Base-by-base conservation (phyloP, 2,113 vertebrate species). In the Bambusicola thoracicus region DNA sequence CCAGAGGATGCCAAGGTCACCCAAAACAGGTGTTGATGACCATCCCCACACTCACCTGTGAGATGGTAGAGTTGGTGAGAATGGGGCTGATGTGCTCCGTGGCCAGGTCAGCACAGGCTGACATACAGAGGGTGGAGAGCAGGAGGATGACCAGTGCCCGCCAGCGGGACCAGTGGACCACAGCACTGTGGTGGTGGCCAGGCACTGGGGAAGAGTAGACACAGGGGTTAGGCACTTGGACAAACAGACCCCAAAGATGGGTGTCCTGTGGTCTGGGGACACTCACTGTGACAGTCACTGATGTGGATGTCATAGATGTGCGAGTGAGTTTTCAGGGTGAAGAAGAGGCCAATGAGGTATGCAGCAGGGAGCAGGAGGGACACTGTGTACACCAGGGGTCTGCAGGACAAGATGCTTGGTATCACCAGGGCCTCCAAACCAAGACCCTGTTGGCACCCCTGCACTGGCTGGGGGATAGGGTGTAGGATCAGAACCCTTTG, bases 81-180 rank as follows among this genome's bases (percentile, higher is more conserved):
- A 99, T 98, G 62, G 99, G 98, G 89, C 97, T 96, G 66, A 99
- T 98, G 97, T 99, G 98, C 85, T 98, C 97, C 0, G 98, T 99
- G 96, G 98, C 98, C 81, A 99, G 98, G 91, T 99, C 98, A 0
- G 98, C 98, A 2, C 99, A 99, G 85, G 98, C 98, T 0, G 98
- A 98, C 98, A 99, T 99, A 91, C 99, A 96, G 13, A 98, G 80
- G 0, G 98, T 99, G 92, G 98, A 98, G 8, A 98, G 92, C 38
- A 99, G 97, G 17, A 99, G 97, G 66, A 99, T 98, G 41, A 96
- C 59, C 51, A 99, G 89, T 48, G 98, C 98, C 27, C 95, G 97
- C 97, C 97, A 97, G 12, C 98, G 97, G n/a, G 98, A 98, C 98
- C 98, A 98, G 95, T 98, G 98, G 11, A 98, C 98, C 58, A 98